Percentiles rank a stretch among this genome's conserved stretches.
phyloP scores from a whole-genome alignment of 2,888 invertebrate genomes.

The Rhagonycha fulva region DNA sequence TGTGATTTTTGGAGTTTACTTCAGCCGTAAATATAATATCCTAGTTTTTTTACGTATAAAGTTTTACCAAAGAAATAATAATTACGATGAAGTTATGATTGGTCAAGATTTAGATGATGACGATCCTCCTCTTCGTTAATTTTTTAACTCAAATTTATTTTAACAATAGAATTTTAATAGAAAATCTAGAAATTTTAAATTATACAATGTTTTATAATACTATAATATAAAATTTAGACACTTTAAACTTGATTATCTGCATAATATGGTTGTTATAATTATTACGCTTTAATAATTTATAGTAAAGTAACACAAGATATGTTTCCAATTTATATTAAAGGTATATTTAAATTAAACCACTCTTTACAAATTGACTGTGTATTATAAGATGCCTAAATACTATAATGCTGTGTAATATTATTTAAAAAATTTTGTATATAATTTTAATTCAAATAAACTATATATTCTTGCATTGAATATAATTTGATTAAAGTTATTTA shows the following conservation, averaged over 20 bases:
- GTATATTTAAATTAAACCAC: not conserved
- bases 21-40: constrained; percentile 47
- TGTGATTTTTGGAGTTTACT: constrained; percentile 51
- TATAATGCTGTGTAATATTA: not conserved
- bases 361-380: not conserved
- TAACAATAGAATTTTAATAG: not conserved
- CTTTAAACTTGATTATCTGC: not conserved
- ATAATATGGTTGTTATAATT: not conserved
- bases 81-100: constrained; percentile 56
- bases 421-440: not conserved
- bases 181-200: not conserved
- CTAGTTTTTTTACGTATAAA: constrained; percentile 48
- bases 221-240: not conserved
- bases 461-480: not conserved
- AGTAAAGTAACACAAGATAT: not conserved
- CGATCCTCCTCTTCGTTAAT: constrained; percentile 46
- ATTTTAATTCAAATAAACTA: not conserved
- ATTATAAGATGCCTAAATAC: not conserved
- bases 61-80: constrained; percentile 49
- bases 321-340: not conserved
- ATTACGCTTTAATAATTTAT: not conserved
- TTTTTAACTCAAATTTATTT: not conserved
- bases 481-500: not conserved
- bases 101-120: constrained; percentile 52
- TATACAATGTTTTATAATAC: not conserved